Evolutionary conservation across 2,888 invertebrate species (phyloP).

Genomic region (Aphodius granarius): DNA sequence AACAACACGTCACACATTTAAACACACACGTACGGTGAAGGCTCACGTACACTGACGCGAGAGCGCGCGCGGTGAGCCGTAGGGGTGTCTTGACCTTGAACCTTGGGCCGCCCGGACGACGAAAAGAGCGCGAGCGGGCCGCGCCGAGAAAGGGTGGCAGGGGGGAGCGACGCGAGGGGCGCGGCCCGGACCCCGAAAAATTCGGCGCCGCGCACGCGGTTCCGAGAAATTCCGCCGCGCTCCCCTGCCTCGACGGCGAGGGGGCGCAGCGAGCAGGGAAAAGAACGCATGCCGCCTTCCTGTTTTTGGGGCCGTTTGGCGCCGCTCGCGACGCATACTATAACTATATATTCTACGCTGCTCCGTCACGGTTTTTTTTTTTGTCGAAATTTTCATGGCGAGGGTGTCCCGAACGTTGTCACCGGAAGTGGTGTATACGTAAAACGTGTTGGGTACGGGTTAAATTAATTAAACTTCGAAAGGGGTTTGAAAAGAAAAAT

Average conservation of each 20-base stretch:
- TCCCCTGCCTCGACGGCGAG: neutral
- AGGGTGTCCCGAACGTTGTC: slow-evolving; percentile 3
- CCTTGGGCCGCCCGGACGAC: slow-evolving; percentile 24
- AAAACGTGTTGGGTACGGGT: neutral
- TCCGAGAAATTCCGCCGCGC: slow-evolving; percentile 12
- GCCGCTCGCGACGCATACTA: neutral
- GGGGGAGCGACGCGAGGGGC: neutral
- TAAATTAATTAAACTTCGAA: neutral
- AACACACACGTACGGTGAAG: neutral
- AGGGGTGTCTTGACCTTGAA: slow-evolving; percentile 52
- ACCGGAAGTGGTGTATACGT: slow-evolving; percentile 1
- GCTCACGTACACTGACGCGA: slow-evolving; percentile 2
- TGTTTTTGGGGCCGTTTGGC: neutral
- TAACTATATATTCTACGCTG: neutral
- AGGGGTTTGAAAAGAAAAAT: neutral
- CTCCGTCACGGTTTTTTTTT: slow-evolving; percentile 7
- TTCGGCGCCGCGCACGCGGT: slow-evolving; percentile 1
- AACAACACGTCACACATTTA: neutral
- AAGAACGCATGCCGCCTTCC: neutral
- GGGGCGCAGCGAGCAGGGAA: neutral
- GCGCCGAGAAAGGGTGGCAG: neutral
- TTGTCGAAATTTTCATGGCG: slow-evolving; percentile 7
- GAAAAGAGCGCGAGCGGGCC: slow-evolving; percentile 6
- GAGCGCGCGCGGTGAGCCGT: slow-evolving; percentile 35
- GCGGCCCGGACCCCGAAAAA: slow-evolving; percentile 1